Evolutionary conservation across 2,888 invertebrate genomes (phyloP), one percentile per base, ranked within the genome.

Genomic region (Cryptocephalus primarius): DNA sequence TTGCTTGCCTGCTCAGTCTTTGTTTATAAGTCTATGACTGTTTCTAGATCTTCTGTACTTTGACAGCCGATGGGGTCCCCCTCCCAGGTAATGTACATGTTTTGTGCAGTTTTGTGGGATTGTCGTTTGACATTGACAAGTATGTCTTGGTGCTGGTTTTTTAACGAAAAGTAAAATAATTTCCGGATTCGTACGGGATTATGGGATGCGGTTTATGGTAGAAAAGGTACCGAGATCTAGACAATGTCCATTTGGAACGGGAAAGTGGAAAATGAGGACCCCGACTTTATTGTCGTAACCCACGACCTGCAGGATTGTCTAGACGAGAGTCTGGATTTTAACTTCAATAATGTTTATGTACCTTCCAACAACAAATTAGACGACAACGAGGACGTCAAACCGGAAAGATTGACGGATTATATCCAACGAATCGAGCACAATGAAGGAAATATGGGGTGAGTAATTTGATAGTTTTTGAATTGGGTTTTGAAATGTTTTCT

Each of bases 271-370:
- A 54, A 48, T 51, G 59, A 59, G 51, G 55, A 55, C 50, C 48
- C 52, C 42, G 53, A 70, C 51, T 69, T 66, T 57, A 72, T 75
- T 49, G 65, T 73, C 42, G 72, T 74, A 57, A 71, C 72, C 38
- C 74, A 73, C 56, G 75, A 75, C 60, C 64, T 76, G 45, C 74
- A 75, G 59, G 74, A 76, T 56, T 77, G 73, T 54, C 65, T 76
- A 36, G 75, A 66, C 52, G 66, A 67, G 45, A 64, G 61, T 53
- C 58, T 65, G 50, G 67, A 67, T 58, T 63, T 63, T 54, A 62
- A 63, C 49, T 76, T 76, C 55, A 72, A 69, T 45, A 72, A 69
- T 56, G 73, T 74, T 13, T 57, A 40, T 31, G 32, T 46, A 14
- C 46, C 45, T 38, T 42, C 48, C 39, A 47, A 22, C 39, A 42